These are phyloP conservation scores for Portevinia maculata DNA, from an alignment of 2,888 invertebrate species.

Conservation along the genomic window DNA sequence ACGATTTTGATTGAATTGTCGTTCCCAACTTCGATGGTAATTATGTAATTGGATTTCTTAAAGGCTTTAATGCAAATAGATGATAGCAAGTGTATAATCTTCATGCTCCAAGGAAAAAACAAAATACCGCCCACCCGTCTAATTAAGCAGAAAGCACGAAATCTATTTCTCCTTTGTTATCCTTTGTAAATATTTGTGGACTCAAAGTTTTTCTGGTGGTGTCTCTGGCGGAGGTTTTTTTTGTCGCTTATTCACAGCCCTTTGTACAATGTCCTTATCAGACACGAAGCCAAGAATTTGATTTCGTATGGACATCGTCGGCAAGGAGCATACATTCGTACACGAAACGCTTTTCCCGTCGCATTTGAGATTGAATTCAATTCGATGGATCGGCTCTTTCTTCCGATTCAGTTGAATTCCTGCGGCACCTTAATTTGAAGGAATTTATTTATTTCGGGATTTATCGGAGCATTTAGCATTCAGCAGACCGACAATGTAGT, in stretches of 20 bases:
- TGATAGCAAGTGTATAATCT: background rate
- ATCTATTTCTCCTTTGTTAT: slow-evolving; percentile 72
- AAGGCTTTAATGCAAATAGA: slow-evolving; percentile 15
- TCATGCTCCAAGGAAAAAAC: background rate
- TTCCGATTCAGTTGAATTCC: slow-evolving; percentile 53
- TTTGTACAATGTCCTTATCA: slow-evolving; percentile 44
- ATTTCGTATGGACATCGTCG: background rate
- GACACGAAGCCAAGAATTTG: slow-evolving; percentile 38
- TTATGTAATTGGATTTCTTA: slow-evolving; percentile 40
- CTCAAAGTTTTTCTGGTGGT: slow-evolving; percentile 38
- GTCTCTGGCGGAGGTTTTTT: slow-evolving; percentile 5
- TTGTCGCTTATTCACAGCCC: slow-evolving; percentile 14
- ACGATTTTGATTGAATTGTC: slow-evolving; percentile 28
- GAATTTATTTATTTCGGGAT: slow-evolving; percentile 60
- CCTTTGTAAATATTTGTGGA: slow-evolving; percentile 67
- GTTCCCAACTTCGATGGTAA: slow-evolving; percentile 26
- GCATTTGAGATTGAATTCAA: slow-evolving; percentile 47
- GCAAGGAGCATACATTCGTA: slow-evolving; percentile 17
- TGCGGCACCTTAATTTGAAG: slow-evolving; percentile 55
- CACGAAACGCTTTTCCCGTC: slow-evolving; percentile 20
- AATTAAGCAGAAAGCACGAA: slow-evolving; percentile 73
- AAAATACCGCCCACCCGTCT: slow-evolving; percentile 38
- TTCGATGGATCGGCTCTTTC: slow-evolving; percentile 11
- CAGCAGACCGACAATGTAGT: slow-evolving; percentile 24
- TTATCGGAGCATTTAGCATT: slow-evolving; percentile 15